Evolutionary conservation across 2,797 vertebrate genomes (phyloP).

Genomic region (Cygnus olor): DNA sequence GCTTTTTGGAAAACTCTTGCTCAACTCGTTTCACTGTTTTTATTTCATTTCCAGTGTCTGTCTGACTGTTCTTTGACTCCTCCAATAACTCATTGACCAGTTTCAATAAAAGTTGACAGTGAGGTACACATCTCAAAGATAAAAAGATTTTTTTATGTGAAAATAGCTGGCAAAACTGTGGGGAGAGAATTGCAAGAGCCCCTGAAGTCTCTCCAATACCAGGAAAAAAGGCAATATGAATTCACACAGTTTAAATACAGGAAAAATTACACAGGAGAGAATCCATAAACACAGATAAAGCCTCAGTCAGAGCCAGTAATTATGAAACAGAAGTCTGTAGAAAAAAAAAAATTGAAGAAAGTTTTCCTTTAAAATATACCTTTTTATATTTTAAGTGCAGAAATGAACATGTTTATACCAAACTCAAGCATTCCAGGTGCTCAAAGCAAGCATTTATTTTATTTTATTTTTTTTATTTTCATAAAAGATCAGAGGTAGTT

Average conservation of each 20-base stretch:
- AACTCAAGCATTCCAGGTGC: neutral
- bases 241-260: neutral
- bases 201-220: neutral
- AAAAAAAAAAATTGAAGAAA: neutral
- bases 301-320: neutral
- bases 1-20: neutral
- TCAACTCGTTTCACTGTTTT: neutral
- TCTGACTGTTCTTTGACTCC: neutral
- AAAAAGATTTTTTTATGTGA: neutral
- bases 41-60: neutral
- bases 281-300: neutral
- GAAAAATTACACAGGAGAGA: neutral
- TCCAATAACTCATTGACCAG: neutral
- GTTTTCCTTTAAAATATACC: rapidly evolving
- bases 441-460: neutral
- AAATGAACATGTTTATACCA: neutral
- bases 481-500: neutral
- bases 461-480: neutral
- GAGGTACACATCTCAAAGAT: neutral
- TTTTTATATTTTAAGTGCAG: neutral
- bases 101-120: neutral
- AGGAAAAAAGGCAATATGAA: neutral
- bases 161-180: neutral
- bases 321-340: neutral
- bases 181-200: neutral